Conservation (phyloP, 1,140 invertebrate genomes). For the Teleogryllus occipitalis region DNA sequence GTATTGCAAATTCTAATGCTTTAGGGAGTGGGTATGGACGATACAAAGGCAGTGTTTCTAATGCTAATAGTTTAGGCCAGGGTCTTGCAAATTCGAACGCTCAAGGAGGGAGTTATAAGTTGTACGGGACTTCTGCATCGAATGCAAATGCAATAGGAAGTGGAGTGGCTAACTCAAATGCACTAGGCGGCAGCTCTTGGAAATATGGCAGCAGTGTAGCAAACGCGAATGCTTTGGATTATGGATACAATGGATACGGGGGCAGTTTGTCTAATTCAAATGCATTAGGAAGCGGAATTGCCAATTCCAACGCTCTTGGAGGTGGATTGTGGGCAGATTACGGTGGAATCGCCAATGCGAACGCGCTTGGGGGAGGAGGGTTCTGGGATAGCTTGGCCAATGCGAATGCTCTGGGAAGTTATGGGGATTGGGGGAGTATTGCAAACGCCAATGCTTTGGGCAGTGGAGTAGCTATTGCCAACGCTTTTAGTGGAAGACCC, state of each 20-base stretch:
- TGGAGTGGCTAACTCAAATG: not conserved
- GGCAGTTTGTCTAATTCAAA: not conserved
- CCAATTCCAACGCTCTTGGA: not conserved
- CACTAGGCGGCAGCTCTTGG: not conserved
- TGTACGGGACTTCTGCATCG: not conserved
- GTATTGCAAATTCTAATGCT: not conserved
- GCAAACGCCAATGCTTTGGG: not conserved
- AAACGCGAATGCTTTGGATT: not conserved
- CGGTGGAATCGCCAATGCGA: not conserved
- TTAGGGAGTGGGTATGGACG: not conserved
- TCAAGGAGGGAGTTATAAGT: not conserved
- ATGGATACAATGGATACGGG: no score
- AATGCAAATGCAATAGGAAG: not conserved
- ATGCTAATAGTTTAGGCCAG: not conserved
- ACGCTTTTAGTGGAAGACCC: not conserved
- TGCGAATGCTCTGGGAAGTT: not conserved
- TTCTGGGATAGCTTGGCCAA: not conserved
- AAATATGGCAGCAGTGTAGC: not conserved
- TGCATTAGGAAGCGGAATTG: not conserved
- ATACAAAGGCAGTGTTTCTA: not conserved
- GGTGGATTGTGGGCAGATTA: not conserved
- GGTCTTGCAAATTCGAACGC: not conserved
- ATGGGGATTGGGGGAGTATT: not conserved
- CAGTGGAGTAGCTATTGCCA: not conserved
- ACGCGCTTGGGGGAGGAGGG: not conserved